phyloP scores from a whole-genome alignment of 2,888 invertebrate species.

The Amphipoea lucens region DNA sequence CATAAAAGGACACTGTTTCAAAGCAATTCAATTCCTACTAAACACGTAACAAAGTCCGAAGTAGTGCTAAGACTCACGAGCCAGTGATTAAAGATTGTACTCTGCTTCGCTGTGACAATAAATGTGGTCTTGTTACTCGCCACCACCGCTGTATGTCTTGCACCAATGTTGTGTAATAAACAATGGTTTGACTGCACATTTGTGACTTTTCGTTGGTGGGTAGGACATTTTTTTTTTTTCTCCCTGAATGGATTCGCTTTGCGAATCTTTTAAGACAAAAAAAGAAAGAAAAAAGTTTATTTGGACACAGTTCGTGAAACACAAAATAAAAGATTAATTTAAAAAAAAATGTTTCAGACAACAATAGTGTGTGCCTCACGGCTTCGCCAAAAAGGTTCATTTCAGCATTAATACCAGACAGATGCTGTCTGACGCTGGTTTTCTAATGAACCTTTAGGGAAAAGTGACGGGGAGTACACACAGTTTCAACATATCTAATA shows the following conservation, averaged over 20 bases:
- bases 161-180: conserved; percentile 42
- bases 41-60: conserved; percentile 65
- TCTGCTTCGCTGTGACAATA: conserved; percentile 60
- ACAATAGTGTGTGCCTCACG: too few species aligned
- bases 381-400: too few species aligned
- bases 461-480: too few species aligned
- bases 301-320: too few species aligned
- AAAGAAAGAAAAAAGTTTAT: too few species aligned
- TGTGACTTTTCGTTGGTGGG: conserved; percentile 3
- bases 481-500: too few species aligned
- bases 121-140: conserved; percentile 56
- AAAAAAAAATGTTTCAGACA: too few species aligned
- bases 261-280: background rate
- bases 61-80: conserved; percentile 69
- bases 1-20: conserved; percentile 11
- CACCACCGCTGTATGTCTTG: conserved; percentile 34
- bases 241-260: background rate
- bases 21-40: conserved; percentile 41
- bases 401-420: too few species aligned
- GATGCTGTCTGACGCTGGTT: too few species aligned
- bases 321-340: too few species aligned
- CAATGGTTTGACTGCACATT: conserved; percentile 25
- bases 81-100: conserved; percentile 78
- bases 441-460: too few species aligned
- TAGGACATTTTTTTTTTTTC: background rate